These are phyloP conservation scores for Antigone vipio DNA, from an alignment of 2,113 vertebrate species.

Conservation along the genomic window DNA sequence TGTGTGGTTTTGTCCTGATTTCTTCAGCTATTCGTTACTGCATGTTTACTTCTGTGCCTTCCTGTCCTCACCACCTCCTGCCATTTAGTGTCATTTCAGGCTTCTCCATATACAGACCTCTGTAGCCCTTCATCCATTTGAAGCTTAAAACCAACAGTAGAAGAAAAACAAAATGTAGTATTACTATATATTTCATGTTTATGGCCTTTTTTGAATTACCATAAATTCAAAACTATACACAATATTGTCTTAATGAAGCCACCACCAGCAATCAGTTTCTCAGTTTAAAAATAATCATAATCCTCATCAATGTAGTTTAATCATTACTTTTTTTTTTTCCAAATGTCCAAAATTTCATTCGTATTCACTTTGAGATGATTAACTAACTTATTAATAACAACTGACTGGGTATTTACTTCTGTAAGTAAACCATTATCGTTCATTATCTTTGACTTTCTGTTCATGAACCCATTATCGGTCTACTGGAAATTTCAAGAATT, in stretches of 20 bases:
- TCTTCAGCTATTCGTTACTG: background rate
- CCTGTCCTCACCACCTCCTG: background rate
- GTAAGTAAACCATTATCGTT: background rate
- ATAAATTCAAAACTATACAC: background rate
- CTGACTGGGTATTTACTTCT: background rate
- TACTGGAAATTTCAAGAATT: background rate
- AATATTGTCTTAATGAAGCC: background rate
- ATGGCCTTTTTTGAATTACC: background rate
- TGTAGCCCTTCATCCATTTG: background rate
- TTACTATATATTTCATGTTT: background rate
- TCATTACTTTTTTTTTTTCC: background rate
- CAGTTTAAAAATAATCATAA: background rate
- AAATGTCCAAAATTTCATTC: background rate
- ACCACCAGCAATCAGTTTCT: background rate
- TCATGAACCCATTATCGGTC: background rate
- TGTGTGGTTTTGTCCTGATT: background rate
- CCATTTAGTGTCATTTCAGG: background rate
- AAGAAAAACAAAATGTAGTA: background rate
- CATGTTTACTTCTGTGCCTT: background rate
- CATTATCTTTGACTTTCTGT: background rate
- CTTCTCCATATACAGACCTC: background rate
- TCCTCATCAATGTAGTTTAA: background rate
- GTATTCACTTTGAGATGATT: background rate
- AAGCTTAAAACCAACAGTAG: background rate
- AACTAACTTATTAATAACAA: background rate